Conservation (phyloP, 92 coral and sea anemone species). For the Bergia puertoricense region DNA sequence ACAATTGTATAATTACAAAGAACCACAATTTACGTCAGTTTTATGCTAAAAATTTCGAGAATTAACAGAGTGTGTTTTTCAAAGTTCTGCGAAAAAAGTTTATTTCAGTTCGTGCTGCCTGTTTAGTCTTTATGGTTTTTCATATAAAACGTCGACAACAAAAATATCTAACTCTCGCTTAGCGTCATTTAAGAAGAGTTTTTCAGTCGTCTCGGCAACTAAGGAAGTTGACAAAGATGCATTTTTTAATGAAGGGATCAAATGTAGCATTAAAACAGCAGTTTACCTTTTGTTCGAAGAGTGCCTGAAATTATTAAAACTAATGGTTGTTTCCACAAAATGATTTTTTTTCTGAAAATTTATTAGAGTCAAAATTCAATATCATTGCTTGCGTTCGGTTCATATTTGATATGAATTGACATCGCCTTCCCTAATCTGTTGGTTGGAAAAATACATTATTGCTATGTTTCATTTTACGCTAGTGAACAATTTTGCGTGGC, state of each 20-base stretch:
- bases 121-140: neutral
- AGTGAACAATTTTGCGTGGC: neutral
- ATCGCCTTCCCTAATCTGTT: neutral
- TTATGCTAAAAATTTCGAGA: too few species aligned
- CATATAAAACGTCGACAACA: neutral
- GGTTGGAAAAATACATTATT: neutral
- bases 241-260: too few species aligned
- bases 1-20: too few species aligned
- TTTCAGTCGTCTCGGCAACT: neutral
- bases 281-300: neutral
- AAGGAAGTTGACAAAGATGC: neutral
- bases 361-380: too few species aligned
- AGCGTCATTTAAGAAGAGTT: neutral
- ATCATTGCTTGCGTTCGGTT: neutral
- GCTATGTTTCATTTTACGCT: neutral
- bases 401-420: too few species aligned
- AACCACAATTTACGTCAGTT: neutral
- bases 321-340: neutral
- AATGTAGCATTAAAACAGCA: neutral
- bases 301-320: neutral
- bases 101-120: neutral
- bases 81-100: too few species aligned
- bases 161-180: neutral
- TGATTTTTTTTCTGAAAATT: neutral
- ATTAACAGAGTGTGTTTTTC: neutral